Evolutionary conservation across 53 echinoderm and acorn worm genomes (phyloP).

Genomic region (Arbacia lixula): DNA sequence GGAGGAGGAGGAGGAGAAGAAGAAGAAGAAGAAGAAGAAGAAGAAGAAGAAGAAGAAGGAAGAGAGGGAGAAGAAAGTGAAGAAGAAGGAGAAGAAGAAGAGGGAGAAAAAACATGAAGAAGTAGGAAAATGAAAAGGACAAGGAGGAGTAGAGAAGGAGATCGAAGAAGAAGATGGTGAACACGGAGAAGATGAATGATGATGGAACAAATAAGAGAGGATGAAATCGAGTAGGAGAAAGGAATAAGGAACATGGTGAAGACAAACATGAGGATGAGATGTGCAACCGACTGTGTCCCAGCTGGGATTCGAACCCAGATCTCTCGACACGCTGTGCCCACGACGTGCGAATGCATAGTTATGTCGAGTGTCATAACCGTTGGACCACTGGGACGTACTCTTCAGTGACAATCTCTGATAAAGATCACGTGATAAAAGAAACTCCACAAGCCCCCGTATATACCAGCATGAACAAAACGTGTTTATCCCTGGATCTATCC

Average conservation of each 20-base stretch:
- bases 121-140: not conserved
- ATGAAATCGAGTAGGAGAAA: not conserved
- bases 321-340: slow-evolving; percentile 18
- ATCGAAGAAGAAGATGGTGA: not conserved
- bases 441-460: too few relatives aligned
- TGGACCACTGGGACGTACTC: slow-evolving; percentile 25
- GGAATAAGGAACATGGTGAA: not conserved
- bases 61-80: not conserved
- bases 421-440: too few relatives aligned
- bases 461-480: too few relatives aligned
- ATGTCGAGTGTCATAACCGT: slow-evolving; percentile 39
- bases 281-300: slow-evolving; percentile 14
- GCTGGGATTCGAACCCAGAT: slow-evolving; percentile 47
- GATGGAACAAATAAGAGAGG: not conserved
- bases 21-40: not conserved
- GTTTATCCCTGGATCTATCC: too few relatives aligned
- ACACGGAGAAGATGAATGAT: not conserved
- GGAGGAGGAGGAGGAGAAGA: not conserved
- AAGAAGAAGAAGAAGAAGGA: not conserved
- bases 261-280: not conserved
- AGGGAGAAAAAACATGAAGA: not conserved
- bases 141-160: not conserved
- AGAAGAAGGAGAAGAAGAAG: not conserved
- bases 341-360: not conserved
- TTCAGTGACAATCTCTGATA: not conserved